Evolutionary conservation across 1,140 invertebrate genomes (phyloP).

Genomic region (Caenorhabditis elegans): DNA sequence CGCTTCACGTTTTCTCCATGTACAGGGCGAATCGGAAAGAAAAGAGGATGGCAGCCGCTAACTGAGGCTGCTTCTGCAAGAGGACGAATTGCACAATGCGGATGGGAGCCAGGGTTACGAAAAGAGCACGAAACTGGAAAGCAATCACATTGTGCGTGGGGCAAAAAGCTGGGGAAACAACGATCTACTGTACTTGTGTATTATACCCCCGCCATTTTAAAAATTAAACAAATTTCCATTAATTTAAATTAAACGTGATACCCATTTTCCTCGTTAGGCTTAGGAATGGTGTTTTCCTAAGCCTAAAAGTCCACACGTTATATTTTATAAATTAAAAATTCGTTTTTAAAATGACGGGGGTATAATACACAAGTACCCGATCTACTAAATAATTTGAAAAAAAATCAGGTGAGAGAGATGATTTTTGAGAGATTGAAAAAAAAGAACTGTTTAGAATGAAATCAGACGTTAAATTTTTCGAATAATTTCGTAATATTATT

Average conservation of each 20-base stretch:
- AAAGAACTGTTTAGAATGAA: neutral
- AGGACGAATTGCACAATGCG: conserved; percentile 1
- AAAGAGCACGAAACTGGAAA: conserved; percentile 12
- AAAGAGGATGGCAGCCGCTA: neutral
- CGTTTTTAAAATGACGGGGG: too few relatives aligned
- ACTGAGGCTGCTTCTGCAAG: neutral
- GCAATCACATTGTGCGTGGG: neutral
- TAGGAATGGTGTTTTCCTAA: too few relatives aligned
- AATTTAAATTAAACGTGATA: too few relatives aligned
- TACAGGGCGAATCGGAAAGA: conserved; percentile 15
- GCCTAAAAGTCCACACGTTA: too few relatives aligned
- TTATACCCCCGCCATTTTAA: too few relatives aligned
- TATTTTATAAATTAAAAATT: too few relatives aligned
- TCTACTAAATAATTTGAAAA: neutral
- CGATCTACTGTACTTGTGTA: too few relatives aligned
- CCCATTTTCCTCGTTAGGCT: too few relatives aligned
- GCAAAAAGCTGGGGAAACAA: conserved; percentile 3
- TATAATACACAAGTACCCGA: neutral
- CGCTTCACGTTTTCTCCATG: conserved; percentile 28
- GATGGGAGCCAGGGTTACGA: neutral
- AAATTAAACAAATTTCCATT: too few relatives aligned
- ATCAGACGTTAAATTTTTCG: neutral
- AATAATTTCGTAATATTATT: neutral
- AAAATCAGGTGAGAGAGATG: neutral
- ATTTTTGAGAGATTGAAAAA: neutral